These are phyloP conservation scores for Syngnathus acus DNA, from an alignment of 2,797 vertebrate species.

Conservation along the genomic window DNA sequence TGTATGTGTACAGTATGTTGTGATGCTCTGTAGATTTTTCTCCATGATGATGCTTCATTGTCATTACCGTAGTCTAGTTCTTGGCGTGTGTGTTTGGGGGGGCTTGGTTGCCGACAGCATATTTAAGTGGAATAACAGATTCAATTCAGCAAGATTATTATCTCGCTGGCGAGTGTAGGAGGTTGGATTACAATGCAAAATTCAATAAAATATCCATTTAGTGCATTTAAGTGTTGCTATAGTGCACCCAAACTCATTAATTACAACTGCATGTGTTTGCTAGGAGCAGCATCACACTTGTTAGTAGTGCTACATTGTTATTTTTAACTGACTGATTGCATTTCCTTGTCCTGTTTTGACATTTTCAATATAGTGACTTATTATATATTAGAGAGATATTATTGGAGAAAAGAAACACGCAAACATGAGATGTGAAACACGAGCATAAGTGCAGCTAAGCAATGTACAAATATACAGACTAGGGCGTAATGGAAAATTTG, in stretches of 20 bases:
- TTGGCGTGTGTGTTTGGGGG: neutral
- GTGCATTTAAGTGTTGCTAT: neutral
- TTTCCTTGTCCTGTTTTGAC: conserved; percentile 17
- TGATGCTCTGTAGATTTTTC: neutral
- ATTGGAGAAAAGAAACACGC: neutral
- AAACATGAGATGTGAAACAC: conserved; percentile 16
- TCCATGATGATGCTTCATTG: neutral
- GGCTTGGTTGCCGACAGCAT: neutral
- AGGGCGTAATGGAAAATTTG: conserved; percentile 36
- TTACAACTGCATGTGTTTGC: neutral
- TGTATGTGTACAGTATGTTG: conserved; percentile 9
- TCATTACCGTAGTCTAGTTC: neutral
- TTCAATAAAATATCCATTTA: neutral
- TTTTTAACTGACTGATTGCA: conserved; percentile 2
- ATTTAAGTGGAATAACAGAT: neutral
- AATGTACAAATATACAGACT: conserved; percentile 27
- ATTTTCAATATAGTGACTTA: conserved; percentile 5
- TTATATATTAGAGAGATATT: conserved; percentile 11
- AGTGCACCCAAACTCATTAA: neutral
- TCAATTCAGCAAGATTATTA: neutral
- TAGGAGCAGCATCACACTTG: neutral
- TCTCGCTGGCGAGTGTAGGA: neutral
- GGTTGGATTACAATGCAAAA: neutral
- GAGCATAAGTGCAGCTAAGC: conserved; percentile 17
- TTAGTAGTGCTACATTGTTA: neutral